A percentile compares a stretch with the other conserved stretches of the same genome.
These are phyloP conservation scores for Apamea epomidion DNA, from an alignment of 2,888 invertebrate genomes.

Conservation along the genomic window DNA sequence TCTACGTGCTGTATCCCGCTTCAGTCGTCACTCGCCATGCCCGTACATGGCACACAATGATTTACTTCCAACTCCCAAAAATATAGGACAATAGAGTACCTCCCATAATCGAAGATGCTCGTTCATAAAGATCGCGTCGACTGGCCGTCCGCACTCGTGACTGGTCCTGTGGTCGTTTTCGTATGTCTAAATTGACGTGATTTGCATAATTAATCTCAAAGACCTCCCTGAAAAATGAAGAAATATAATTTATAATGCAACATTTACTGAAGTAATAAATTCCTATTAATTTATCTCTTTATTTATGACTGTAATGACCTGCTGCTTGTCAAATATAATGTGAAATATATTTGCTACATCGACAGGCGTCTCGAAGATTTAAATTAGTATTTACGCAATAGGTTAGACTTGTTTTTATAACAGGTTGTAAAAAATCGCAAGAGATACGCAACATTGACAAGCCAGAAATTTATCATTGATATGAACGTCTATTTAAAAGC, in stretches of 20 bases:
- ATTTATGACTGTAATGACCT: constrained; percentile 48
- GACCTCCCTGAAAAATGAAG: constrained; percentile 37
- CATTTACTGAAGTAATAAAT: constrained; percentile 42
- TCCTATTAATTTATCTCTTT: constrained; percentile 34
- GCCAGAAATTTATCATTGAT: constrained; percentile 37
- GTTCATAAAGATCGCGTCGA: constrained; percentile 38
- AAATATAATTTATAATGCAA: constrained; percentile 32
- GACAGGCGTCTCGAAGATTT: constrained; percentile 35
- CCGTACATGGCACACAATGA: constrained; percentile 68
- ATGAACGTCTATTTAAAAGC: constrained; percentile 33
- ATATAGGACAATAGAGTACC: constrained; percentile 66
- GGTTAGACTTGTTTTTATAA: constrained; percentile 55
- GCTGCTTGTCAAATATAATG: constrained; percentile 42
- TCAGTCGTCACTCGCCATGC: constrained; percentile 60
- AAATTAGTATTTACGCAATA: constrained; percentile 61
- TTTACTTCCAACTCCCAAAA: constrained; percentile 71
- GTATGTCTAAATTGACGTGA: constrained; percentile 13
- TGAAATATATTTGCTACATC: constrained; percentile 56
- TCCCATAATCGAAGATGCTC: constrained; percentile 48
- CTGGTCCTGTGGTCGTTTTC: constrained; percentile 19
- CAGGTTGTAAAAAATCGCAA: constrained; percentile 58
- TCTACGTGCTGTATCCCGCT: constrained; percentile 79
- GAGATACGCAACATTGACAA: constrained; percentile 49
- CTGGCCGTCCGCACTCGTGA: constrained; percentile 22
- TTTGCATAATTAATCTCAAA: constrained; percentile 23